phyloP scores from a whole-genome alignment of 2,888 invertebrate species.

The Clitarchus hookeri region DNA sequence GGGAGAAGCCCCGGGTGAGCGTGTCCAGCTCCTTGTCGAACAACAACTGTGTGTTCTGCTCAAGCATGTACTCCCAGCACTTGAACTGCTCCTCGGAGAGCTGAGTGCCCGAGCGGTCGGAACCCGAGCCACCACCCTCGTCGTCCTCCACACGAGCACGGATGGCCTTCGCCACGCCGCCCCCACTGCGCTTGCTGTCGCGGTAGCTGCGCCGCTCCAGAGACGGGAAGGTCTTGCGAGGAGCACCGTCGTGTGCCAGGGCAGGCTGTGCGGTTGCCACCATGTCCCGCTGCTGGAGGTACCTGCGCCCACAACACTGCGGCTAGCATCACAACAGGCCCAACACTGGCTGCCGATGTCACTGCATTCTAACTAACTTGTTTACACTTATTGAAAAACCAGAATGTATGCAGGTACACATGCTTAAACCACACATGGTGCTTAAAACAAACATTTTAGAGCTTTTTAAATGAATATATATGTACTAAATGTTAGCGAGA shows the following conservation, averaged over 20 bases:
- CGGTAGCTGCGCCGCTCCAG: constrained; percentile 39
- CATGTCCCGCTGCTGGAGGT: constrained; percentile 43
- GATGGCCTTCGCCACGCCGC: constrained; percentile 37
- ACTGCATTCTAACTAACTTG: too few relatives aligned
- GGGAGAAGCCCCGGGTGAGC: constrained; percentile 56
- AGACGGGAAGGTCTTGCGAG: constrained; percentile 48
- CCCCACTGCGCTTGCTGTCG: constrained; percentile 38
- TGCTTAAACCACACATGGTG: too few relatives aligned
- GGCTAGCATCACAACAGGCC: too few relatives aligned
- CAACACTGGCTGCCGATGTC: too few relatives aligned
- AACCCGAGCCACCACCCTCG: constrained; percentile 57
- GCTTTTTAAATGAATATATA: too few relatives aligned
- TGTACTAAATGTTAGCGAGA: too few relatives aligned
- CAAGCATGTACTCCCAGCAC: constrained; percentile 93
- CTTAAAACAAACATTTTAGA: too few relatives aligned
- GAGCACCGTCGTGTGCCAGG: constrained; percentile 51
- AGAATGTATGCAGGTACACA: too few relatives aligned
- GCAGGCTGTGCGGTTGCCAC: constrained; percentile 49
- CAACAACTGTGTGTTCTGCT: constrained; percentile 84
- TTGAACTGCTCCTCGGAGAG: constrained; percentile 86
- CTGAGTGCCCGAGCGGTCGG: constrained; percentile 56
- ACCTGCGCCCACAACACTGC: not conserved
- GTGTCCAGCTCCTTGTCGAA: constrained; percentile 89
- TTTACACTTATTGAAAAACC: too few relatives aligned
- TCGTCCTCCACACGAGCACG: constrained; percentile 43